A percentile compares a stretch with the other conserved stretches of the same genome.
Conservation (phyloP, 2,888 invertebrate species). For the Esperia sulphurella region DNA sequence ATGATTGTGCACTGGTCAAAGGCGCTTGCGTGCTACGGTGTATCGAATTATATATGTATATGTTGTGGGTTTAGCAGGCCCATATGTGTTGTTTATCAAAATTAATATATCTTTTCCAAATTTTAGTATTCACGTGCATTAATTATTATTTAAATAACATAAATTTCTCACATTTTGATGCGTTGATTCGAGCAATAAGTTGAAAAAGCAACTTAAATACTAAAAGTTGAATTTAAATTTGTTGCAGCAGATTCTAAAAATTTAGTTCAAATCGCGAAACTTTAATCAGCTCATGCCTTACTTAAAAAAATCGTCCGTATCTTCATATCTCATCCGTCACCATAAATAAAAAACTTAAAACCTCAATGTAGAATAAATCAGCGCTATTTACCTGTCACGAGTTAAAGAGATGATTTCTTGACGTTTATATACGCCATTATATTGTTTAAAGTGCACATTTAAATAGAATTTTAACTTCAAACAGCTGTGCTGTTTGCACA, state of each 20-base stretch:
- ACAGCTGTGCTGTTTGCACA: background rate
- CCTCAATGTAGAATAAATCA: background rate
- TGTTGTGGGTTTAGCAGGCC: slow-evolving; percentile 24
- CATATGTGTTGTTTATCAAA: background rate
- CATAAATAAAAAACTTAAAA: background rate
- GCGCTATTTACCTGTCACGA: background rate
- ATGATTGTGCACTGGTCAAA: slow-evolving; percentile 48
- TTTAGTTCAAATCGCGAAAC: background rate
- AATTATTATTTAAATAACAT: background rate
- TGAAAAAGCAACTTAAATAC: background rate
- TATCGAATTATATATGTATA: slow-evolving; percentile 35
- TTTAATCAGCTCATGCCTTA: background rate
- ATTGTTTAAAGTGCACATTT: background rate
- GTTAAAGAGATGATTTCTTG: background rate
- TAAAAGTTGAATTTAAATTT: slow-evolving; percentile 1
- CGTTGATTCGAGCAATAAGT: background rate
- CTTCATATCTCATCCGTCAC: too few relatives aligned
- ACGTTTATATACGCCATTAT: background rate
- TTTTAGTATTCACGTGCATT: background rate
- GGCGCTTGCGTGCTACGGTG: slow-evolving; percentile 56
- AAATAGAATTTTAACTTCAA: background rate
- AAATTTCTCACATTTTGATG: background rate
- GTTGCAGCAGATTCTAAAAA: slow-evolving; percentile 2
- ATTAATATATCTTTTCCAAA: background rate
- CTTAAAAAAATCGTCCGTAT: background rate